Percentiles rank a stretch among this genome's conserved stretches.
Conservation (phyloP, 2,888 invertebrate species). For the Nebria salina region DNA sequence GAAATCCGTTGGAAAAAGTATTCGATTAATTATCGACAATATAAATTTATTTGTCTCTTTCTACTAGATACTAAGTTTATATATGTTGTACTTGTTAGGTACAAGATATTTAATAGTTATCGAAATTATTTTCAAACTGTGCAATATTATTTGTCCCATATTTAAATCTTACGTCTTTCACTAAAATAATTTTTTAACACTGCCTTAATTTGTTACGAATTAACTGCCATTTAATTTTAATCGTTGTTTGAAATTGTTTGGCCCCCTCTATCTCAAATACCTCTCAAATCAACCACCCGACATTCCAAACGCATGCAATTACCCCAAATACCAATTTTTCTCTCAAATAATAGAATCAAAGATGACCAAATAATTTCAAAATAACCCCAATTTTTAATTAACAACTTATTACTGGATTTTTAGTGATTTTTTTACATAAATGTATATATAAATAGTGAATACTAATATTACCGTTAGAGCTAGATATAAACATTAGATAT, state of each 20-base stretch:
- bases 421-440: constrained; percentile 18
- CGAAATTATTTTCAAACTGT: not conserved
- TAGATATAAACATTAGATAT: constrained; percentile 18
- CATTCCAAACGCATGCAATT: too few relatives aligned
- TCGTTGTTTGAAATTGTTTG: not conserved
- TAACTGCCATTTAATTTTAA: constrained; percentile 6
- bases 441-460: constrained; percentile 16
- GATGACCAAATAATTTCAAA: not conserved
- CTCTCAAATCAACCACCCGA: too few relatives aligned
- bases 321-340: too few relatives aligned
- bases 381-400: not conserved
- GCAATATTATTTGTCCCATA: not conserved
- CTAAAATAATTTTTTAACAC: not conserved
- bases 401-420: not conserved
- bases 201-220: not conserved
- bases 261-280: not conserved
- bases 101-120: not conserved
- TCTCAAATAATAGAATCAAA: not conserved
- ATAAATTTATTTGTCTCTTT: not conserved
- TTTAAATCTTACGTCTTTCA: not conserved
- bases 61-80: constrained; percentile 1
- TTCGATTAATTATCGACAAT: not conserved
- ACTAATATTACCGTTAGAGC: constrained; percentile 12
- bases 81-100: not conserved
- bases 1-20: not conserved